phyloP scores from a whole-genome alignment of 2,113 vertebrate species.

The Naja naja region DNA sequence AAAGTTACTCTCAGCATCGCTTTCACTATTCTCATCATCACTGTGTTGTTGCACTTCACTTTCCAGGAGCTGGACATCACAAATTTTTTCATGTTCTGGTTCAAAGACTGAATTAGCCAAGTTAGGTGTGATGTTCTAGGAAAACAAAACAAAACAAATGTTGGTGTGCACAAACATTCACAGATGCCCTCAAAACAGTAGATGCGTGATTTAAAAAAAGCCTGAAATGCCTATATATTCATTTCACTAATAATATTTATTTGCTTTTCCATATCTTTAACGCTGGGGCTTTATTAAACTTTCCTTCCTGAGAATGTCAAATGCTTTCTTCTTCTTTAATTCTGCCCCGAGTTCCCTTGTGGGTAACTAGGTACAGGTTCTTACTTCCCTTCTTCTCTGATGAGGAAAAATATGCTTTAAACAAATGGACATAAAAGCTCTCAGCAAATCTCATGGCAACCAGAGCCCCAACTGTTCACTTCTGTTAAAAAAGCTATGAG shows the following conservation, averaged over 20 bases:
- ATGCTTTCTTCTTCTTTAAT: neutral
- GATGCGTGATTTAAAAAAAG: neutral
- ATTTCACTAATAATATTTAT: neutral
- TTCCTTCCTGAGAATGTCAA: neutral
- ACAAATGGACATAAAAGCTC: neutral
- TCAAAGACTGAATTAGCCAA: neutral
- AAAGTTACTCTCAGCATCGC: neutral
- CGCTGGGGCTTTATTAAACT: conserved; percentile 4
- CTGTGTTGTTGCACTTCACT: conserved; percentile 25
- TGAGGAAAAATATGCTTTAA: neutral
- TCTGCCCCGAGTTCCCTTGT: neutral
- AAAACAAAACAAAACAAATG: neutral
- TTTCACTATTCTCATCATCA: conserved; percentile 29
- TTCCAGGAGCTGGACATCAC: conserved; percentile 40
- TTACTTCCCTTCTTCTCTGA: neutral
- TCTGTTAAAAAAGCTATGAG: neutral
- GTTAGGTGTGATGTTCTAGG: neutral
- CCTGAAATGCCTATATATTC: neutral
- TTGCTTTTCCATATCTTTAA: neutral
- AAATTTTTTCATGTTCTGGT: neutral
- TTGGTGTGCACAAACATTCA: accelerated
- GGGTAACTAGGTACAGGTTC: neutral
- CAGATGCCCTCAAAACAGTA: neutral
- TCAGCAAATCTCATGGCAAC: neutral
- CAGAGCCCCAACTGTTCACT: neutral